Evolutionary conservation across 2,888 invertebrate species (phyloP), one percentile per base, ranked within the genome.

Genomic region (Dorcus parallelipipedus): DNA sequence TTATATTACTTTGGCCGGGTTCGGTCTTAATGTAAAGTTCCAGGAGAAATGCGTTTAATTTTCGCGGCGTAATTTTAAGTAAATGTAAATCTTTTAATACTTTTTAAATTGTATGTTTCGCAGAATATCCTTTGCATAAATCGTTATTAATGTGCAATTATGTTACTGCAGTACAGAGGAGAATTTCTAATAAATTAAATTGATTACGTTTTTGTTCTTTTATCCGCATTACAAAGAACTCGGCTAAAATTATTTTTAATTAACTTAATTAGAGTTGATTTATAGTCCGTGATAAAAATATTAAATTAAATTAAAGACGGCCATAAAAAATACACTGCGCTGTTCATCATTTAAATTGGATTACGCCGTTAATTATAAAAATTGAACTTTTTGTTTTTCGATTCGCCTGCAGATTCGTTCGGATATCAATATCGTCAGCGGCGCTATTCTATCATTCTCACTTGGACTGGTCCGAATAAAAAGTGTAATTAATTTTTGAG

Each of bases 251-350:
- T 76, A 76, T 76, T 78, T 78, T 78, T 70, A 72, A 71, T 72
- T 71, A 72, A 72, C 63, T 71, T 70, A 72, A 68, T 68, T 68
- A 68, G 65, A 67, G 65, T 67, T 67, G 68, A 68, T 68, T 68
- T 68, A 68, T 67, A 67, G 68, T 65, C 65, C 64, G 64, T 64
- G 68, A 68, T 68, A 68, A 68, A 78, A 78, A 78, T 77, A 78
- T 76, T 75, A 76, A 77, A 78, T 77, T 75, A 75, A 77, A 76
- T 75, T 74, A 75, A 75, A 77, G 75, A 74, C 74, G 69, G 73
- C 69, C 71, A 72, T 74, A 75, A 74, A 76, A 73, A 74, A 73
- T 71, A 71, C 66, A 69, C 63, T 56, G 59, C 58, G 65, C 64
- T 64, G 71, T 71, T 71, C 70, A 71, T 71, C 70, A 71, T 71